Evolutionary conservation across 2,797 vertebrate genomes (phyloP).

Genomic region (Erethizon dorsatum): DNA sequence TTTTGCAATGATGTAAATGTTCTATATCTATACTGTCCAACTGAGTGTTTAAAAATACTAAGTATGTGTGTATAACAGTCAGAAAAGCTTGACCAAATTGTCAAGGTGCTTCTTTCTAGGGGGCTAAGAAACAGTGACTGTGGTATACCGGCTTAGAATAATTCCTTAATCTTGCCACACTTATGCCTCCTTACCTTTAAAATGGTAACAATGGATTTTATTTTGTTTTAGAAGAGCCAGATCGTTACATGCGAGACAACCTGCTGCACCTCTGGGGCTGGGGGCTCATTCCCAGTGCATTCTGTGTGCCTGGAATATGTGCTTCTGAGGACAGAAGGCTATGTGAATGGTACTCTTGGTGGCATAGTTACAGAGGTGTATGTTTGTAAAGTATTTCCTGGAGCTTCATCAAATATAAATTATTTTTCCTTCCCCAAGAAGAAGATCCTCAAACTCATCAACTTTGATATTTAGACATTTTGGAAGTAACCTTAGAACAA

Average conservation of each 20-base stretch:
- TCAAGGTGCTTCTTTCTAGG: not conserved
- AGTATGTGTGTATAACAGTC: not conserved
- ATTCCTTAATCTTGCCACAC: not conserved
- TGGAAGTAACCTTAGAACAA: conserved; percentile 5
- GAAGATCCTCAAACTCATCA: not conserved
- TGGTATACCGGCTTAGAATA: not conserved
- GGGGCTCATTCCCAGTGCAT: not conserved
- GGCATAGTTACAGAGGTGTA: not conserved
- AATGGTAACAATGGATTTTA: conserved; percentile 45
- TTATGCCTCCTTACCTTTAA: conserved; percentile 2
- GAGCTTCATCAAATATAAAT: not conserved
- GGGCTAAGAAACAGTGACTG: not conserved
- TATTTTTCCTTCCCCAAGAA: not conserved
- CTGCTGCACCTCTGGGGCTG: not conserved
- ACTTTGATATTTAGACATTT: not conserved
- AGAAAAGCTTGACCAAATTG: conserved; percentile 7
- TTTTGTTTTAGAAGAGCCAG: conserved; percentile 48
- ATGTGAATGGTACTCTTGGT: not conserved
- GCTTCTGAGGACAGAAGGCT: not conserved
- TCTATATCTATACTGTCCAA: not conserved
- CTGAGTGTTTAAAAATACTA: conserved; percentile 3
- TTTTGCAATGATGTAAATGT: not conserved
- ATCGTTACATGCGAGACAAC: not conserved
- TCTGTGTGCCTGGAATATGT: not conserved
- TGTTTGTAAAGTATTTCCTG: not conserved